phyloP scores from a whole-genome alignment of 2,888 invertebrate species.

The Drosophila antonietae region DNA sequence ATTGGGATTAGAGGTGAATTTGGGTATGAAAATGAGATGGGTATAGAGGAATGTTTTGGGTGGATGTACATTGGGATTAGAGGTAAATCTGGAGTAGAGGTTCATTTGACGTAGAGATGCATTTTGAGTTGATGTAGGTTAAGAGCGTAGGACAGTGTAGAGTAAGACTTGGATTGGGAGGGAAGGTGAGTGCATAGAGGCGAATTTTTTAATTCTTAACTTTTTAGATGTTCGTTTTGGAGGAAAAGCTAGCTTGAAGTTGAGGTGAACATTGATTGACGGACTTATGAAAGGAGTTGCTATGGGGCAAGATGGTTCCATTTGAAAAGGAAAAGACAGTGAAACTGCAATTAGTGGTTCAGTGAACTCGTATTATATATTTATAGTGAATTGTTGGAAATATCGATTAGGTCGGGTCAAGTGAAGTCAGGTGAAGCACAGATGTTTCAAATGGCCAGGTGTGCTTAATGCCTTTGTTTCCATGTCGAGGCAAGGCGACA shows the following conservation, averaged over 20 bases:
- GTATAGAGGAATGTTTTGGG: background rate
- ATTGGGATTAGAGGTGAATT: too few relatives aligned
- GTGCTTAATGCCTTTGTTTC: background rate
- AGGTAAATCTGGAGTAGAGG: background rate
- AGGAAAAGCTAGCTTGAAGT: too few relatives aligned
- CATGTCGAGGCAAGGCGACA: background rate
- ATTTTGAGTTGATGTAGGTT: too few relatives aligned
- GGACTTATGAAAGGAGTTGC: background rate
- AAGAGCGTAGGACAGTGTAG: too few relatives aligned
- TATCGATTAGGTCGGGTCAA: background rate
- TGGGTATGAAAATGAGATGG: background rate
- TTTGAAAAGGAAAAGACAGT: background rate
- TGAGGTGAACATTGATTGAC: background rate
- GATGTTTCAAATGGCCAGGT: background rate
- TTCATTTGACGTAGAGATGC: too few relatives aligned
- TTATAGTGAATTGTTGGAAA: background rate
- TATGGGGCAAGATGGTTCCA: background rate
- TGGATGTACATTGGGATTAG: background rate
- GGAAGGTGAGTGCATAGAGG: too few relatives aligned
- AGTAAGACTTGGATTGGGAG: too few relatives aligned
- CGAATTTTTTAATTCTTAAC: too few relatives aligned
- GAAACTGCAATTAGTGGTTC: background rate
- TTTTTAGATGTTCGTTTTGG: too few relatives aligned
- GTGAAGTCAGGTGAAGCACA: background rate
- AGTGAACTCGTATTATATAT: background rate